Base-by-base conservation (phyloP, 2,888 invertebrate genomes). In the Galeopsomyia nigrocyanea region DNA sequence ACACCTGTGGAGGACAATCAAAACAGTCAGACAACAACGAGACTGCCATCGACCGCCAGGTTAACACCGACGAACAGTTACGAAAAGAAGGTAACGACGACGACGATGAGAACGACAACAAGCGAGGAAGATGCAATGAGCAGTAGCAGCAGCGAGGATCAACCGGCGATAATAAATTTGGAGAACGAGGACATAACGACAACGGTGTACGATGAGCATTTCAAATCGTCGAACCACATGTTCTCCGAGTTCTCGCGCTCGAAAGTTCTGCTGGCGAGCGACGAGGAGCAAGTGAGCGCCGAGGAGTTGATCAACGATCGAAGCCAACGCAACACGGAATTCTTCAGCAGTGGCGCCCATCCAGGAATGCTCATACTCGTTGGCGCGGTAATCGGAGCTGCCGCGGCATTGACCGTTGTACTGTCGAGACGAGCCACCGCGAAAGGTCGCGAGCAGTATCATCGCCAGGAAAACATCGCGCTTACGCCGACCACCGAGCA, bases 401-500 rank as follows among this genome's bases (percentile, higher is more conserved):
- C 89, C 51, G 88, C 89, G 1, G 89, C 90, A 80, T 86, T 90
- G 26, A 87, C 87, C 9, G 82, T 88, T 63, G 83, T 89, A 10
- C 83, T 88, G 14, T 86, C 88, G 16, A 85, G 87, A 75, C 85
- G 87, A n/a, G 86, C 86, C 13, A 84, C 80, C 3, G 76, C 79
- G 26, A 81, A 82, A 55, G 79, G 80, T 50, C 79, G 80, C 73
- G 81, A 81, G 39, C 84, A 80, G 75, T 81, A 82, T 60, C 83
- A 85, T 65, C 77, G 78, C 56, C 80, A 82, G 58, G 88, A 88
- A 74, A 87, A 88, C 79, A 88, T 92, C 88, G 87, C 87, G 77
- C 80, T 89, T 77, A 88, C 88, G 50, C 90, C 91, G 71, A 90
- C 92, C 64, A 89, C 91, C 60, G 92, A 92, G 5, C 26, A 26